A percentile compares a stretch with the other conserved stretches of the same genome.
phyloP scores from a whole-genome alignment of 2,113 vertebrate species.

The Hippocampus barbouri region DNA sequence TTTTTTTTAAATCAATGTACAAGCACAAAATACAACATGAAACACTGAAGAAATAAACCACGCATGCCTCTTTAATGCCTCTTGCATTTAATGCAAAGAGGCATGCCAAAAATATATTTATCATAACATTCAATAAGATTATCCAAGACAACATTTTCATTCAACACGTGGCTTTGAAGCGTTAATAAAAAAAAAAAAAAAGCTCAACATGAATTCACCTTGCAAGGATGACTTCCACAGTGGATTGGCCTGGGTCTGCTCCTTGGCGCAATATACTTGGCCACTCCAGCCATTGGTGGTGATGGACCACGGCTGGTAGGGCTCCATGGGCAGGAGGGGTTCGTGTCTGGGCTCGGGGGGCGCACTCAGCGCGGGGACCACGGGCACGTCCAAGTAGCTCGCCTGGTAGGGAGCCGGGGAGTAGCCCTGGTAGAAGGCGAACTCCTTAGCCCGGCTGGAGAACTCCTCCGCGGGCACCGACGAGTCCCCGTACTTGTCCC shows the following conservation, averaged over 20 bases:
- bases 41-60: not conserved
- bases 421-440: constrained; percentile 96
- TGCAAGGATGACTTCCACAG: constrained; percentile 94
- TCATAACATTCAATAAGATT: not conserved
- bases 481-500: constrained; percentile 93
- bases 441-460: constrained; percentile 90
- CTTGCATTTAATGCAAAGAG: too few species aligned
- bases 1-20: not conserved
- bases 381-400: constrained; percentile 93
- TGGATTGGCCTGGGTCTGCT: constrained; percentile 88
- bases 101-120: not conserved
- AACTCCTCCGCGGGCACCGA: constrained; percentile 91
- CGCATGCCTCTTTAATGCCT: too few species aligned
- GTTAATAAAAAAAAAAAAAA: too few species aligned
- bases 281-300: constrained; percentile 95
- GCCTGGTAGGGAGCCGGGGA: constrained; percentile 90
- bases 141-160: too few species aligned
- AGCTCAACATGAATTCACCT: constrained; percentile 68
- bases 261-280: constrained; percentile 96
- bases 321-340: constrained; percentile 88
- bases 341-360: constrained; percentile 90
- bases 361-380: constrained; percentile 85
- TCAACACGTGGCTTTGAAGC: not conserved
- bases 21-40: not conserved
- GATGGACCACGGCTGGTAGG: constrained; percentile 96